Base-by-base conservation (phyloP, 92 coral and sea anemone genomes). In the Actinostola sp. region DNA sequence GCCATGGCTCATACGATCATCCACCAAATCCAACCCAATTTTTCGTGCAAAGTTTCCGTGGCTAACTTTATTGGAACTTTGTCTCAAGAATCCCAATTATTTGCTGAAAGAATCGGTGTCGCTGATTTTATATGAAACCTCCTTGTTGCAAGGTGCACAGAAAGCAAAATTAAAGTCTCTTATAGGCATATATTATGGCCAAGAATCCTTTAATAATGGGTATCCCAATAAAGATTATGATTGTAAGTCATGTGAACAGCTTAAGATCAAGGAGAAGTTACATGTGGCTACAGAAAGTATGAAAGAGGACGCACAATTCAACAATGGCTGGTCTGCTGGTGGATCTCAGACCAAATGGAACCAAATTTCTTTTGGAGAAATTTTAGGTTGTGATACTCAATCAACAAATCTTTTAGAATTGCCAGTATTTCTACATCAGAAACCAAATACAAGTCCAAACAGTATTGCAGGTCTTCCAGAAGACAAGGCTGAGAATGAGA, bases 351-450 rank as follows among this genome's bases (percentile, higher is more conserved):
- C 88, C 23, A 72, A 72, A 4, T 91, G 97, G 97, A 72, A 84
- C n/a, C 33, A 72, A 21, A 91, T 91, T 52, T 85, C 97, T 45
- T 46, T 84, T 34, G 97, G 97, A 0, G 88, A 83, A 62, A 66
- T 91, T 30, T 50, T 91, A 28, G 97, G 92, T 44, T 52, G 66
- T 5, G 55, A 67, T 11, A 32, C 54, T n/a, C 51, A 48, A 54
- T 55, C 86, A 15, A 46, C 73, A 21, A 52, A 56, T 48, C 44
- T 54, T 42, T 51, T 86, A 0, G 73, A 76, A 55, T 30, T 76
- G 2, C 21, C 77, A 36, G 35, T 30, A 32, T 36, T 70, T 53
- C 15, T n/a, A 21, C 1, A 35, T 27, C 21, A 13, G 17, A 33
- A 59, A 1, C 31, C 9, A 2, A 29, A 39, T 62, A 21, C 36